Conservation (phyloP, 2,113 vertebrate genomes). For the Hirundichthys speculiger region DNA sequence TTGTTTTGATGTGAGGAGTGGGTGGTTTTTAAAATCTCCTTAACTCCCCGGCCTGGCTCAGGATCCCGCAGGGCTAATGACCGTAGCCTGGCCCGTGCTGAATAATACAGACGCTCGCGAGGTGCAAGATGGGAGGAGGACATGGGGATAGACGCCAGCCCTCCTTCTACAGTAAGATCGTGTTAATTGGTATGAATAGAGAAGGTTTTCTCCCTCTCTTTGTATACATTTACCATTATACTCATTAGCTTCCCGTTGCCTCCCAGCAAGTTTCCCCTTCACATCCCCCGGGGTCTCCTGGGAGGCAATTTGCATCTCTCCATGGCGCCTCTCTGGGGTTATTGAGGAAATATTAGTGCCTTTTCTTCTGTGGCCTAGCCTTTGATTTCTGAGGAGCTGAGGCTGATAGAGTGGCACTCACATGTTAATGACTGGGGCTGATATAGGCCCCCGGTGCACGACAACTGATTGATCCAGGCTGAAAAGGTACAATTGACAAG, state of each 20-base stretch:
- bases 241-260: constrained; percentile 83
- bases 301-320: constrained; percentile 84
- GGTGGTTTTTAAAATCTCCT: constrained; percentile 81
- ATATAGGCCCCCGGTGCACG: constrained; percentile 63
- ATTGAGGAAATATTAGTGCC: constrained; percentile 81
- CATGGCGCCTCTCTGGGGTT: constrained; percentile 77
- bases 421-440: constrained; percentile 76
- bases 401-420: constrained; percentile 73
- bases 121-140: constrained; percentile 55
- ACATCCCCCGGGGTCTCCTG: constrained; percentile 75
- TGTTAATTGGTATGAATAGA: constrained; percentile 83
- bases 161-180: constrained; percentile 70
- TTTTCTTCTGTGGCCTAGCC: constrained; percentile 71
- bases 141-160: constrained; percentile 45
- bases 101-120: constrained; percentile 66
- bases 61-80: constrained; percentile 78
- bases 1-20: constrained; percentile 81
- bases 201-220: constrained; percentile 55
- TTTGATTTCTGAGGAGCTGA: constrained; percentile 78
- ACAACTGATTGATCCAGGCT: constrained; percentile 73
- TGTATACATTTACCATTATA: constrained; percentile 85
- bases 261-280: constrained; percentile 77
- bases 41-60: constrained; percentile 68
- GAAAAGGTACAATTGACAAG: constrained; percentile 80
- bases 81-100: constrained; percentile 58